These are phyloP conservation scores for Ganaspis brasiliensis DNA, from an alignment of 2,888 invertebrate species.

Conservation along the genomic window DNA sequence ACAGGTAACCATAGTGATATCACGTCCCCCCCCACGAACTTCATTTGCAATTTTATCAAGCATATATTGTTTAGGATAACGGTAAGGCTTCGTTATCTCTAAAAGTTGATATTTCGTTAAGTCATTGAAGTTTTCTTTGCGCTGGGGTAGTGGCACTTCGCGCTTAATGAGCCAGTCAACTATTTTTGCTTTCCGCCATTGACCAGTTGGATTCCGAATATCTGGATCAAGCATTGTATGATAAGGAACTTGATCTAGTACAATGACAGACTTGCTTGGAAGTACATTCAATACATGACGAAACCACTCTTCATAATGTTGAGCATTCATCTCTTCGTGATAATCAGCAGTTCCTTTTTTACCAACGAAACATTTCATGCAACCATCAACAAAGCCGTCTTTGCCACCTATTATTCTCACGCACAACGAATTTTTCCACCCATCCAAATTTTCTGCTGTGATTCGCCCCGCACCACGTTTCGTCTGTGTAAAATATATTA, in stretches of 20 bases:
- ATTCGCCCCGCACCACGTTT: neutral
- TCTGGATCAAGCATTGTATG: too few relatives aligned
- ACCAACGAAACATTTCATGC: neutral
- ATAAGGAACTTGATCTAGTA: slow-evolving; percentile 48
- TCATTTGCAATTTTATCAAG: too few relatives aligned
- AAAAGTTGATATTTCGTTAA: neutral
- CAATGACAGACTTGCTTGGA: slow-evolving; percentile 42
- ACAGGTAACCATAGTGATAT: too few relatives aligned
- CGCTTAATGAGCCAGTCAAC: neutral
- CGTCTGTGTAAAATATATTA: slow-evolving; percentile 15
- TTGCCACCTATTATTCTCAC: neutral
- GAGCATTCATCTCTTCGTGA: too few relatives aligned
- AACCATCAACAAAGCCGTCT: neutral
- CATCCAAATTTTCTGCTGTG: neutral
- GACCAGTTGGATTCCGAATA: neutral
- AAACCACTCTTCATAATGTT: slow-evolving; percentile 46
- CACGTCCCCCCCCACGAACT: too few relatives aligned
- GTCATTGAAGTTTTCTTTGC: neutral
- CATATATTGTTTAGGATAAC: neutral
- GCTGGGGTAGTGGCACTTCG: neutral
- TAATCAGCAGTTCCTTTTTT: slow-evolving; percentile 42
- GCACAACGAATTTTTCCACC: neutral
- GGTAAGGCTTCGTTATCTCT: neutral
- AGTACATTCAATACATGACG: slow-evolving; percentile 33
- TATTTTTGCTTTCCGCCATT: neutral